Percentiles rank a stretch among this genome's conserved stretches.
These are phyloP conservation scores for Aricia agestis DNA, from an alignment of 1,140 invertebrate species.

Conservation along the genomic window DNA sequence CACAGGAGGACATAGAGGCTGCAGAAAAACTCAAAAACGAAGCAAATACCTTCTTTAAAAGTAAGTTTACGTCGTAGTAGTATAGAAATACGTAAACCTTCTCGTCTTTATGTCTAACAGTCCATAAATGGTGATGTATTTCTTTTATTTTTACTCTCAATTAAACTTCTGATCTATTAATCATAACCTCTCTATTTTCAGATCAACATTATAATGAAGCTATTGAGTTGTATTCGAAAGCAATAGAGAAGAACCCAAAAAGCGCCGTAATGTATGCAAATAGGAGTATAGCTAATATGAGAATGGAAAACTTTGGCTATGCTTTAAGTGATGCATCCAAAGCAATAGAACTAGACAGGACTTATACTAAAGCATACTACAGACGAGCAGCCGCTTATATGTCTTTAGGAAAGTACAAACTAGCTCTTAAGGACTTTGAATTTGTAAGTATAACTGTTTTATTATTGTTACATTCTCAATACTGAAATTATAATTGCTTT, in stretches of 20 bases:
- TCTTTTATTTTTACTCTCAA: background rate
- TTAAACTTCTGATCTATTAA: constrained; percentile 2
- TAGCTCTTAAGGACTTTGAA: constrained; percentile 97
- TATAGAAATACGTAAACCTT: background rate
- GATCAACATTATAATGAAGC: constrained; percentile 93
- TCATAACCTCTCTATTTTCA: constrained; percentile 75
- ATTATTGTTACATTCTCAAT: background rate
- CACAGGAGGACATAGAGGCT: constrained; percentile 59
- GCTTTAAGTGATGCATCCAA: constrained; percentile 94
- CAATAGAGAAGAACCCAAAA: constrained; percentile 90
- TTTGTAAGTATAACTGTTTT: constrained; percentile 79
- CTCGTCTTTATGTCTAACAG: background rate
- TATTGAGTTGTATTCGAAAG: constrained; percentile 93
- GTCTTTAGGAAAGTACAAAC: constrained; percentile 98
- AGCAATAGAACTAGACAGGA: constrained; percentile 92
- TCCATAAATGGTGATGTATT: constrained; percentile 9
- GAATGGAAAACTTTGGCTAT: constrained; percentile 94
- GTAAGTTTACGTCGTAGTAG: constrained; percentile 44
- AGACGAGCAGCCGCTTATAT: constrained; percentile 96
- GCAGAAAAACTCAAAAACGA: constrained; percentile 67
- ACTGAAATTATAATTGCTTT: too few species aligned
- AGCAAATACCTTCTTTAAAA: constrained; percentile 72
- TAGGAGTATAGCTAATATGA: constrained; percentile 95
- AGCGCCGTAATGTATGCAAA: constrained; percentile 94
- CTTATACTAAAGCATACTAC: constrained; percentile 96